Percentiles rank a stretch among this genome's conserved stretches.
Conservation (phyloP, 2,888 invertebrate species). For the Chrysotoxum bicinctum region DNA sequence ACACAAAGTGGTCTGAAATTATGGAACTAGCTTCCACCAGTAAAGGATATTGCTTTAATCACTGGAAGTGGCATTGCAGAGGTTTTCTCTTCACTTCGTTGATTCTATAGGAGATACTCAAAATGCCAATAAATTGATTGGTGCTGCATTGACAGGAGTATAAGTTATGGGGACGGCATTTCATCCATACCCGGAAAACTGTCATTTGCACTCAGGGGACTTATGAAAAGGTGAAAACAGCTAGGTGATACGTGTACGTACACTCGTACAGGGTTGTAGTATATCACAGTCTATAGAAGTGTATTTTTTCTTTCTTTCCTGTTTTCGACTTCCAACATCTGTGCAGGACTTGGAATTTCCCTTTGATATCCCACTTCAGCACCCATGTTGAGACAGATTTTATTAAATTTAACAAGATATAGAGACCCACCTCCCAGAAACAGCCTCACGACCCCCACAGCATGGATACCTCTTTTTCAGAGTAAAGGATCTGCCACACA, state of each 20-base stretch:
- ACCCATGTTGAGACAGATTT: constrained; percentile 50
- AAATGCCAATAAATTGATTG: constrained; percentile 22
- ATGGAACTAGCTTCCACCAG: background rate
- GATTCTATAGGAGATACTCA: background rate
- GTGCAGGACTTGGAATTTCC: constrained; percentile 35
- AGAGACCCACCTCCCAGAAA: background rate
- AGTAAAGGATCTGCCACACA: constrained; percentile 54
- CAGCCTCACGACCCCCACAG: background rate
- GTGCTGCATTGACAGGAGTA: constrained; percentile 17
- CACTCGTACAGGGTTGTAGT: background rate
- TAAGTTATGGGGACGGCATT: background rate
- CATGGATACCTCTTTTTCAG: constrained; percentile 15
- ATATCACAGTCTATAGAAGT: background rate
- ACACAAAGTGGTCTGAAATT: background rate
- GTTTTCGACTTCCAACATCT: constrained; percentile 40
- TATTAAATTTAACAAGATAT: constrained; percentile 55
- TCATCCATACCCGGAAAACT: constrained; percentile 32
- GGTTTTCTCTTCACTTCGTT: background rate
- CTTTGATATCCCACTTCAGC: constrained; percentile 31
- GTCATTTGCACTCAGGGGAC: constrained; percentile 27
- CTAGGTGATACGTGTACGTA: background rate
- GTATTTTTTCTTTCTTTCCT: background rate
- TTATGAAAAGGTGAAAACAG: background rate
- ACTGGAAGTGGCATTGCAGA: constrained; percentile 29
- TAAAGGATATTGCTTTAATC: constrained; percentile 36